A percentile compares a stretch with the other conserved stretches of the same genome.
Conservation (phyloP, 2,113 vertebrate species). For the Helogale parvula region DNA sequence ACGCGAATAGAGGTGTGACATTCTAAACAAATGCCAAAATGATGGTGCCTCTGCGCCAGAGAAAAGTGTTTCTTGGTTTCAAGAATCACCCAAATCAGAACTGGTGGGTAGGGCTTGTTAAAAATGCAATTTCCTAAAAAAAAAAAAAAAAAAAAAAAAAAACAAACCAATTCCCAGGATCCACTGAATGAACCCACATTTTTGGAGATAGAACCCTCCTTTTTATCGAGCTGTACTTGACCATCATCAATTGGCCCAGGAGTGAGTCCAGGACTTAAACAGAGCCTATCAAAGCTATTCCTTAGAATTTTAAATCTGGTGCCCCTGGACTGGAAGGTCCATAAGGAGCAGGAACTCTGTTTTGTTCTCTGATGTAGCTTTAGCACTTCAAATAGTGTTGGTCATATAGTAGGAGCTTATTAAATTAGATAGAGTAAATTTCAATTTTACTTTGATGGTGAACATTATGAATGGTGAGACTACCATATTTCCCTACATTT, state of each 20-base stretch:
- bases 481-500: not conserved
- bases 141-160: not conserved
- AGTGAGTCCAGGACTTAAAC: not conserved
- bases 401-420: not conserved
- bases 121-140: not conserved
- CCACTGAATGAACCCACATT: not conserved
- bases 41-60: not conserved
- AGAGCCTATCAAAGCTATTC: not conserved
- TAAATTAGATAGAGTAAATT: not conserved
- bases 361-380: conserved; percentile 11
- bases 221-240: not conserved
- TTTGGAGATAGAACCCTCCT: not conserved
- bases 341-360: not conserved
- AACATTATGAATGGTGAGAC: not conserved
- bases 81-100: not conserved
- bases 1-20: not conserved
- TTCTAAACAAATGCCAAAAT: conserved; percentile 28
- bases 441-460: not conserved
- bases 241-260: not conserved
- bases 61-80: not conserved
- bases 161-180: not conserved
- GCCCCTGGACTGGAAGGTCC: not conserved
- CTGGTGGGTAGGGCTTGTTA: not conserved
- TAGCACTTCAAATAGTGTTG: not conserved
- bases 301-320: conserved; percentile 12